These are phyloP conservation scores for Parapristionchus giblindavisi DNA, from an alignment of 2,888 invertebrate genomes.

Conservation along the genomic window DNA sequence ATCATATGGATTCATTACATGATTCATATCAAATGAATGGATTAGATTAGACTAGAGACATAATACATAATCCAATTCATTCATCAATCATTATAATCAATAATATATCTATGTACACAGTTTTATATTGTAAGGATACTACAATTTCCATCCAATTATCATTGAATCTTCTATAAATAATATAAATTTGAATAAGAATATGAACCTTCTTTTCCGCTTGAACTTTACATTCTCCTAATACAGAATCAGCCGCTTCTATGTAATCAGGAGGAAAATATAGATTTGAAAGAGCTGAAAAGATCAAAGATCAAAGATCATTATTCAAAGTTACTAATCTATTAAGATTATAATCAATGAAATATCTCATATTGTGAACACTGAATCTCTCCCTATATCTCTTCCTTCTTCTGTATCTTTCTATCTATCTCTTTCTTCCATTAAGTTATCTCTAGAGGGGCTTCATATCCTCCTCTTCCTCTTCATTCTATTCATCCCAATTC, in stretches of 20 bases:
- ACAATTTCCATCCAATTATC: neutral
- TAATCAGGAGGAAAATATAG: slow-evolving; percentile 83
- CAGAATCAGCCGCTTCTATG: slow-evolving; percentile 91
- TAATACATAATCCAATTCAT: no score
- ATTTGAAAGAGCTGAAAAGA: slow-evolving; percentile 78
- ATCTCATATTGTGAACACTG: neutral
- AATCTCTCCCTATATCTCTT: neutral
- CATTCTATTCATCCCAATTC: no score
- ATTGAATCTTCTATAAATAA: neutral
- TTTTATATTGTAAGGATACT: neutral
- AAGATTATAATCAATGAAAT: no score
- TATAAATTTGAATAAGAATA: slow-evolving; percentile 80
- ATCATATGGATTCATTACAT: neutral
- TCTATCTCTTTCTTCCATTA: neutral
- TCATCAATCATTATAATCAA: neutral
- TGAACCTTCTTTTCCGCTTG: slow-evolving; percentile 81
- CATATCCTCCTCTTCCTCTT: no score
- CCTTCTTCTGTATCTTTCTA: neutral
- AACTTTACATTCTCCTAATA: slow-evolving; percentile 92
- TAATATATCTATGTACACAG: no score
- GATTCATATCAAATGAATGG: neutral
- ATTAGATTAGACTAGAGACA: no score
- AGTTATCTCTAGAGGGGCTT: no score
- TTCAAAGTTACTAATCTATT: no score
- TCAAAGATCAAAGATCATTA: neutral